Conservation (phyloP, 2,888 invertebrate species). For the Cryptocheilus praepositus region DNA sequence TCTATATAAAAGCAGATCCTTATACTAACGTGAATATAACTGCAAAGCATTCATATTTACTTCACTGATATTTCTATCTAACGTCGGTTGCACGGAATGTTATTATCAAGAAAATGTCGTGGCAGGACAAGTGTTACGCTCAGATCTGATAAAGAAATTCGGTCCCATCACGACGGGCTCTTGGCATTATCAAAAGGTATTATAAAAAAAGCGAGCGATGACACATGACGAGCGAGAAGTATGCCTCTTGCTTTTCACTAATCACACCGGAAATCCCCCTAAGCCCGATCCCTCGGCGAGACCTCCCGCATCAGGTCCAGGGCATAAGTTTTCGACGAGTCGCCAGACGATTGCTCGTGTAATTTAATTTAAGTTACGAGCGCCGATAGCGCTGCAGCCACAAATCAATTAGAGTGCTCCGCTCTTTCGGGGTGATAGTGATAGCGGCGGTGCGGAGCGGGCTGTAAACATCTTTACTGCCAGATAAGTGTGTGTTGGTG, state of each 20-base stretch:
- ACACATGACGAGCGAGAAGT: background rate
- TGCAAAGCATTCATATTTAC: too few relatives aligned
- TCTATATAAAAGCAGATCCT: too few relatives aligned
- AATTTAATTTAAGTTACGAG: slow-evolving; percentile 72
- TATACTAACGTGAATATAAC: too few relatives aligned
- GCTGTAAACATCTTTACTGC: slow-evolving; percentile 73
- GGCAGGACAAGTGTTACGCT: too few relatives aligned
- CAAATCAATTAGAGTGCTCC: slow-evolving; percentile 71
- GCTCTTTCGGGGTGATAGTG: slow-evolving; percentile 64
- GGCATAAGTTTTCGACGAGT: slow-evolving; percentile 48
- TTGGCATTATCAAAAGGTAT: too few relatives aligned
- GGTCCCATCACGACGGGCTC: too few relatives aligned
- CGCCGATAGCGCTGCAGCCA: slow-evolving; percentile 65
- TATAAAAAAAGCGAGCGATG: background rate
- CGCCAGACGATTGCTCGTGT: slow-evolving; percentile 62
- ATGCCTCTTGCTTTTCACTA: slow-evolving; percentile 5
- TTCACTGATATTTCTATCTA: too few relatives aligned
- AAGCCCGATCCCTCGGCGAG: slow-evolving; percentile 22
- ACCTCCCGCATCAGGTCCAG: slow-evolving; percentile 36
- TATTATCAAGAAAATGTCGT: too few relatives aligned
- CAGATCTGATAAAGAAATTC: too few relatives aligned
- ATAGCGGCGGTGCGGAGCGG: slow-evolving; percentile 64
- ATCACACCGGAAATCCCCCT: slow-evolving; percentile 6
- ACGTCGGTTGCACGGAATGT: too few relatives aligned
- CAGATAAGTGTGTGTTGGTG: slow-evolving; percentile 62